Conservation (phyloP, 2,113 vertebrate genomes). For the Elgaria multicarinata region DNA sequence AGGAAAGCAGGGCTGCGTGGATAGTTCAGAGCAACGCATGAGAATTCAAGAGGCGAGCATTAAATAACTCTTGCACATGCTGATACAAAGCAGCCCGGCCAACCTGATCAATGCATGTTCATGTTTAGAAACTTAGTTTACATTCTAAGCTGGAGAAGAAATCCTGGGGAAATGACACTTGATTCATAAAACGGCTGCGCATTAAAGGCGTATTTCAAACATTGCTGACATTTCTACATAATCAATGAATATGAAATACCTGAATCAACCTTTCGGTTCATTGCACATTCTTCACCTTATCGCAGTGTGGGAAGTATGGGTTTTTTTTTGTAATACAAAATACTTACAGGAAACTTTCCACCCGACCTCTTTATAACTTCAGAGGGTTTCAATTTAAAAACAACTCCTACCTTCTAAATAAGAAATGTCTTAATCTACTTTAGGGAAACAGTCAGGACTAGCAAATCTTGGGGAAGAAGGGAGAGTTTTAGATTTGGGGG, state of each 20-base stretch:
- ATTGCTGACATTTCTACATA: not conserved
- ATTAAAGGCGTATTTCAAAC: not conserved
- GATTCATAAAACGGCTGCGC: not conserved
- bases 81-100: not conserved
- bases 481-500: not conserved
- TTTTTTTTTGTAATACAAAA: too few relatives aligned
- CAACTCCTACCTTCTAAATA: not conserved
- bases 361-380: not conserved
- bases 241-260: not conserved
- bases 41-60: not conserved
- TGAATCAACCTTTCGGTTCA: not conserved
- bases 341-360: too few relatives aligned
- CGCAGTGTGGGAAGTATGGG: not conserved
- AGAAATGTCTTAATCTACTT: not conserved
- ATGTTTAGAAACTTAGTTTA: not conserved
- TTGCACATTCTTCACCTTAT: not conserved
- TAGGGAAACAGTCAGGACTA: not conserved
- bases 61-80: not conserved
- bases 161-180: not conserved
- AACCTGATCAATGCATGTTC: not conserved
- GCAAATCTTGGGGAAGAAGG: not conserved
- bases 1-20: too few relatives aligned
- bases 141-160: not conserved
- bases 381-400: not conserved
- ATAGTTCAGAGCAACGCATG: not conserved